Conservation (phyloP, 2,797 vertebrate genomes). For the Phoebastria nigripes region DNA sequence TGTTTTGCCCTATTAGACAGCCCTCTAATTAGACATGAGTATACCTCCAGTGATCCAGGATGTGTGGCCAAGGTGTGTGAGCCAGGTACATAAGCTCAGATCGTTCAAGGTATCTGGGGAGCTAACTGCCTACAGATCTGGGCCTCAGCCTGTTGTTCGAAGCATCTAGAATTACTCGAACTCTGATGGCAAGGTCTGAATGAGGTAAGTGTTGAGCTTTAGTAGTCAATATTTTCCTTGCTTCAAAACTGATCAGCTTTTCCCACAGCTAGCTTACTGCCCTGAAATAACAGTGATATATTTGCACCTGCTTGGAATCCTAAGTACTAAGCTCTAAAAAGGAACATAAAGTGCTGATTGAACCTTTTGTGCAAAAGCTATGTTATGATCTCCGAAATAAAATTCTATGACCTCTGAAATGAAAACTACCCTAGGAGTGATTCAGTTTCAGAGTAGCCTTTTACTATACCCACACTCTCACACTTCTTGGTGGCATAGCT, state of each 20-base stretch:
- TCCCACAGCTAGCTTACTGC: background rate
- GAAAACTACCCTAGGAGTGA: background rate
- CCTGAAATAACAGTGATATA: background rate
- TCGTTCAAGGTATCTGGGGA: background rate
- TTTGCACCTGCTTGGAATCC: background rate
- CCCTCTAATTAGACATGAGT: background rate
- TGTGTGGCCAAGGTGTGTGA: background rate
- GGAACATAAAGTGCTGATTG: background rate
- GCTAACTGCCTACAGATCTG: background rate
- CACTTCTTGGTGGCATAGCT: background rate
- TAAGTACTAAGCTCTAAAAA: background rate
- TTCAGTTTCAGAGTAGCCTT: background rate
- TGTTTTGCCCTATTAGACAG: background rate
- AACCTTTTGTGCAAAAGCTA: background rate
- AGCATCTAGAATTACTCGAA: background rate
- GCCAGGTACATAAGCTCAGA: background rate
- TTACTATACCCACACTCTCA: background rate
- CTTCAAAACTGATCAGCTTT: background rate
- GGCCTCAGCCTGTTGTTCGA: background rate
- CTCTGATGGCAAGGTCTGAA: background rate
- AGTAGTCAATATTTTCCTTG: background rate
- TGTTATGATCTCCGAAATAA: background rate
- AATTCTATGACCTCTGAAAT: background rate
- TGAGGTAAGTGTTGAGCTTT: slow-evolving; percentile 18
- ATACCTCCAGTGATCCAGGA: background rate